Base-by-base conservation (phyloP, 1,140 invertebrate genomes). In the Pseudachorutes palmiensis region DNA sequence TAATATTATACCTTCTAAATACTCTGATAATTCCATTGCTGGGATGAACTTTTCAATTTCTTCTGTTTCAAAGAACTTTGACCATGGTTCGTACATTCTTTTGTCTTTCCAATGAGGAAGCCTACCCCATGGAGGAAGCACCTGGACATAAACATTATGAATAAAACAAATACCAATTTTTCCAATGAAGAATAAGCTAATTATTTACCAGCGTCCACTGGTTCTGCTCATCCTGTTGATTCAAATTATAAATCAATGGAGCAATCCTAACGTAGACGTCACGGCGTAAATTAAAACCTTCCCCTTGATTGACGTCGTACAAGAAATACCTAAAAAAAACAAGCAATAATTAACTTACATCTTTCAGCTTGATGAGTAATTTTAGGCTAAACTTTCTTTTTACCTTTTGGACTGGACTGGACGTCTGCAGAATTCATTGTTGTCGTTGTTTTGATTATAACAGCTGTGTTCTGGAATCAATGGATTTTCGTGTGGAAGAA, bases 231-330 rank as follows among this genome's bases (percentile, higher is more conserved):
- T 80, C 74, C 67, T 75, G 69, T 67, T 81, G 76, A 75, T 81
- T 81, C 68, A 91, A 80, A 67, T 83, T 82, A 75, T 83, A 81
- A 0, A 91, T 81, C 73, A 96, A 85, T 62, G 89, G 86, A 16
- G 94, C 92, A 73, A 97, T 82, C 75, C 96, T 82, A 79, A 98
- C 86, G 74, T 94, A 98, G 12, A 98, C 95, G 83, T 98, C 96
- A 68, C 95, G 81, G 60, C 94, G 81, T 66, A 99, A 81, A 82
- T 99, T 99, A 76, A 99, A 98, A 0, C 96, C 96, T 83, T 99
- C 95, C 1, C 89, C 86, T 24, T 86, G 87, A 80, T 97, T 98
- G 0, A 97, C 88, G 79, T 97, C 91, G 79, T 97, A 98, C 30
- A 97, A 82, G 62, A 96, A 78, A 75, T 86, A 90, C 71, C 85